Evolutionary conservation across 2,888 invertebrate species (phyloP).

Genomic region (Galerucella pusilla): DNA sequence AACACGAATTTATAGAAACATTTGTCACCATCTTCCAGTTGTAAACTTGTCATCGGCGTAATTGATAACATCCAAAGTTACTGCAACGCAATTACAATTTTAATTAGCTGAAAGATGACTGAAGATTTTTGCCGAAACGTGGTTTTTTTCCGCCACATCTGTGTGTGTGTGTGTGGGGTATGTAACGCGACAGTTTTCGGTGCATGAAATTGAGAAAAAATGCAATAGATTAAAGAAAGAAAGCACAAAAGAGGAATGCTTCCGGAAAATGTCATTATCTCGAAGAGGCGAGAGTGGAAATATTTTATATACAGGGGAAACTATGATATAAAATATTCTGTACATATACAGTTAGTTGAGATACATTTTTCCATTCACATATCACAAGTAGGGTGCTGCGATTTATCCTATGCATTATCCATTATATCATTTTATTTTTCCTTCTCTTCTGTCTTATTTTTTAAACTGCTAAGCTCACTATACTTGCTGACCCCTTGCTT

Average conservation of each 20-base stretch:
- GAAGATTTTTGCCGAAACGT: constrained; percentile 6
- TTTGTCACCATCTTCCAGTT: constrained; percentile 23
- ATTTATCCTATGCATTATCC: too few species aligned
- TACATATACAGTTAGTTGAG: too few species aligned
- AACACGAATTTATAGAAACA: constrained; percentile 34
- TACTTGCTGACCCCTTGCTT: too few species aligned
- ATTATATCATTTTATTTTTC: too few species aligned
- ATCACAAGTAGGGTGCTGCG: too few species aligned
- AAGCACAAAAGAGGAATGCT: background rate
- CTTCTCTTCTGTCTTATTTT: too few species aligned
- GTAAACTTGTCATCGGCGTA: constrained; percentile 29
- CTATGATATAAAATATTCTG: too few species aligned
- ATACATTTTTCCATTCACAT: too few species aligned
- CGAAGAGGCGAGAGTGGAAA: background rate
- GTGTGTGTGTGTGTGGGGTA: constrained; percentile 1
- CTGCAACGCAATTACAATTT: constrained; percentile 4
- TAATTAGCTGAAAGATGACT: constrained; percentile 15
- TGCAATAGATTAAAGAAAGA: background rate
- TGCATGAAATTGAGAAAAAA: background rate
- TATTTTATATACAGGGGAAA: background rate
- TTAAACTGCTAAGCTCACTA: too few species aligned
- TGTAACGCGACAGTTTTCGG: background rate
- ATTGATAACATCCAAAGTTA: constrained; percentile 25
- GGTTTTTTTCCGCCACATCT: background rate
- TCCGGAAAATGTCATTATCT: too few species aligned